These are phyloP conservation scores for Scotopteryx bipunctaria DNA, from an alignment of 2,888 invertebrate genomes.

Conservation along the genomic window DNA sequence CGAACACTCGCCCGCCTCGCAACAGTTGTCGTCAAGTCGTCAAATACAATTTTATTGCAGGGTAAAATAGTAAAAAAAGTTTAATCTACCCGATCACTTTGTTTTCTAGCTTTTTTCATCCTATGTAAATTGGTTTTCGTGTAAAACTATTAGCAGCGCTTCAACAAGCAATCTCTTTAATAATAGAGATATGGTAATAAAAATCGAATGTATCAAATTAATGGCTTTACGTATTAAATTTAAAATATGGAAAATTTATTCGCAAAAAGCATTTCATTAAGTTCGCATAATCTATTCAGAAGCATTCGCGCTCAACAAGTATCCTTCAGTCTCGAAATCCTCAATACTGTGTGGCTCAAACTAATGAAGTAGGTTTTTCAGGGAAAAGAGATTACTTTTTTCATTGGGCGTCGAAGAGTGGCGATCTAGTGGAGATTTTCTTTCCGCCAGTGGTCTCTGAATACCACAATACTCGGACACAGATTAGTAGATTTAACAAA, in stretches of 20 bases:
- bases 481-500: background rate
- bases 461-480: slow-evolving; percentile 66
- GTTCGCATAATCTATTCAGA: slow-evolving; percentile 65
- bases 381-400: slow-evolving; percentile 65
- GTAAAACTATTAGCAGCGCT: no score
- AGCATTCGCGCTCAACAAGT: slow-evolving; percentile 72
- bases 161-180: no score
- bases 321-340: slow-evolving; percentile 57
- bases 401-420: slow-evolving; percentile 76
- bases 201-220: no score
- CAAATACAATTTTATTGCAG: no score
- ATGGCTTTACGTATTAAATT: no score
- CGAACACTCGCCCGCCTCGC: no score
- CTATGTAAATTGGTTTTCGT: no score
- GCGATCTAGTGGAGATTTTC: slow-evolving; percentile 76
- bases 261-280: slow-evolving; percentile 63
- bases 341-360: slow-evolving; percentile 63
- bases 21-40: no score
- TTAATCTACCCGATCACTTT: no score
- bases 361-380: slow-evolving; percentile 71
- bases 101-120: no score
- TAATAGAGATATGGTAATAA: no score
- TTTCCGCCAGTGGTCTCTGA: slow-evolving; percentile 73
- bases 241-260: slow-evolving; percentile 47
- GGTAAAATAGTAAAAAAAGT: no score